These are phyloP conservation scores for Pristis pectinata DNA, from an alignment of 2,797 vertebrate genomes.

Conservation along the genomic window DNA sequence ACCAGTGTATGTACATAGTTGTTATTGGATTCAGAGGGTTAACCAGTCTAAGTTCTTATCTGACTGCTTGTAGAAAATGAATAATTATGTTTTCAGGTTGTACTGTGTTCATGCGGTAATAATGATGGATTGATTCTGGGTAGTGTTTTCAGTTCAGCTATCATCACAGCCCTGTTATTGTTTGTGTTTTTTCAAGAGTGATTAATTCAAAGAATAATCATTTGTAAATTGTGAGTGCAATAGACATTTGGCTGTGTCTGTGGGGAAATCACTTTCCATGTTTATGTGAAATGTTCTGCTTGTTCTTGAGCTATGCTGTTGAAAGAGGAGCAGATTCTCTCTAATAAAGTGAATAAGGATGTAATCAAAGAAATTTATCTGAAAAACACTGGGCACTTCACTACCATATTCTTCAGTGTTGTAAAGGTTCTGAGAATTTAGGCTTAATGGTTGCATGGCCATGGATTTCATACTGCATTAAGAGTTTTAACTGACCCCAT, in stretches of 20 bases:
- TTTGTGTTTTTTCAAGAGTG: constrained; percentile 67
- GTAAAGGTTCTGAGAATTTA: neutral
- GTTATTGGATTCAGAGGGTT: neutral
- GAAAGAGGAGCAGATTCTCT: neutral
- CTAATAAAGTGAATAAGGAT: constrained; percentile 28
- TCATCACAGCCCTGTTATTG: constrained; percentile 56
- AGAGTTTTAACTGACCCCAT: neutral
- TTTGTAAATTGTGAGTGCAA: constrained; percentile 63
- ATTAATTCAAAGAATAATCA: constrained; percentile 72
- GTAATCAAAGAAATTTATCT: neutral
- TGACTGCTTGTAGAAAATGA: constrained; percentile 47
- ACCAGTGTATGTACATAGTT: neutral
- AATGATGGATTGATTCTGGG: constrained; percentile 60
- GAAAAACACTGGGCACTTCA: neutral
- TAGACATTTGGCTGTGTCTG: constrained; percentile 61
- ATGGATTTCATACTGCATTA: neutral
- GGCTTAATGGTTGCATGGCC: neutral
- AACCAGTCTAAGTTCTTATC: neutral
- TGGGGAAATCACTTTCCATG: constrained; percentile 55
- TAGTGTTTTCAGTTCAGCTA: constrained; percentile 47
- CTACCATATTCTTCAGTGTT: neutral
- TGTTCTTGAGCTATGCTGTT: constrained; percentile 37
- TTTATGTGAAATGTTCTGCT: constrained; percentile 46
- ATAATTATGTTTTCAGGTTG: constrained; percentile 61
- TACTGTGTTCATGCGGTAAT: constrained; percentile 53